Percentiles rank a stretch among this genome's conserved stretches.
phyloP scores from a whole-genome alignment of 1,140 invertebrate genomes.

The Panagrolaimus sp. region DNA sequence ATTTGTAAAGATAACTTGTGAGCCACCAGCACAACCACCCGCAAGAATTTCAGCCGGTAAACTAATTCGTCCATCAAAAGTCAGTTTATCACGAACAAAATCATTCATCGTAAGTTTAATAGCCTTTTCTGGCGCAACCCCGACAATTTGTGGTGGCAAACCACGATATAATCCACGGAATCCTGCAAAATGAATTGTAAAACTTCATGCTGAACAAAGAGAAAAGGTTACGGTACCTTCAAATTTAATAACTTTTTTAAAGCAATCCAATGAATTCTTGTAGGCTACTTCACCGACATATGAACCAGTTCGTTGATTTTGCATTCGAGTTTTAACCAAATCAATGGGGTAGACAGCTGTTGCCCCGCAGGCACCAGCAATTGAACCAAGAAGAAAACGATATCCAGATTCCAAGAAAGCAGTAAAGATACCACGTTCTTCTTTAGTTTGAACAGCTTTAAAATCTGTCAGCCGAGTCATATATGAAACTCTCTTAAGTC shows the following conservation, averaged over 20 bases:
- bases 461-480: slow-evolving; percentile 76
- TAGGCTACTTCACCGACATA: slow-evolving; percentile 85
- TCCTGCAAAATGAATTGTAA: slow-evolving; percentile 45
- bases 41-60: slow-evolving; percentile 80
- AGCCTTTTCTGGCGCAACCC: slow-evolving; percentile 97
- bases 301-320: slow-evolving; percentile 73
- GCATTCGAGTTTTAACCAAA: slow-evolving; percentile 93
- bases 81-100: slow-evolving; percentile 87
- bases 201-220: no score
- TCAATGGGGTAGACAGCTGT: slow-evolving; percentile 98
- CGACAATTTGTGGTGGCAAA: slow-evolving; percentile 88
- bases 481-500: slow-evolving; percentile 85
- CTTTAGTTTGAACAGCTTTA: slow-evolving; percentile 72
- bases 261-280: slow-evolving; percentile 90
- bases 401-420: slow-evolving; percentile 55
- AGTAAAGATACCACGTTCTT: slow-evolving; percentile 58
- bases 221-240: slow-evolving; percentile 78
- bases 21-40: slow-evolving; percentile 82
- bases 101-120: slow-evolving; percentile 84
- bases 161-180: slow-evolving; percentile 87
- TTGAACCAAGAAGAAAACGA: slow-evolving; percentile 79
- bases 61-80: slow-evolving; percentile 73
- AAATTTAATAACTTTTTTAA: slow-evolving; percentile 86
- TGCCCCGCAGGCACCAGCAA: slow-evolving; percentile 92
- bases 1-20: slow-evolving; percentile 86